Evolutionary conservation across 64 coral and sea anemone species (phyloP).

Genomic region (Actinia tenebrosa): DNA sequence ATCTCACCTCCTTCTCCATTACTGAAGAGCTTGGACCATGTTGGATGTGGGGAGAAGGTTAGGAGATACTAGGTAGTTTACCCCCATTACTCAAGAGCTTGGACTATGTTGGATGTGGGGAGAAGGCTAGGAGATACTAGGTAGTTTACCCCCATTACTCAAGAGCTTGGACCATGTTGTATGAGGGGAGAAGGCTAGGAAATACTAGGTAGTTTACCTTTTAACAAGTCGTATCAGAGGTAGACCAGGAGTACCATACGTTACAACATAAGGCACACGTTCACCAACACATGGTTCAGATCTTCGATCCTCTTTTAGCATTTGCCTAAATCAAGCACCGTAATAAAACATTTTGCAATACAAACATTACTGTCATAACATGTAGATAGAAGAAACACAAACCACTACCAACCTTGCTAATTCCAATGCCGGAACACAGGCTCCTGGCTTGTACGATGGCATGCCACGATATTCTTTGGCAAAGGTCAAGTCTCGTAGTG

Average conservation of each 20-base stretch:
- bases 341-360: neutral
- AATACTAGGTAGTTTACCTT: constrained; percentile 37
- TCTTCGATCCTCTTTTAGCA: constrained; percentile 83
- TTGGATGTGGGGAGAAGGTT: too few species aligned
- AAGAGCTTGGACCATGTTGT: too few species aligned
- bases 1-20: too few species aligned
- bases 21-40: too few species aligned
- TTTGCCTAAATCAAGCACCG: constrained; percentile 35
- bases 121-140: too few species aligned
- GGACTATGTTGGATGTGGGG: too few species aligned
- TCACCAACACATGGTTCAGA: constrained; percentile 91
- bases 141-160: too few species aligned
- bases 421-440: constrained; percentile 87
- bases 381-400: too few species aligned
- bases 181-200: too few species aligned
- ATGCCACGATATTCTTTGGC: constrained; percentile 94
- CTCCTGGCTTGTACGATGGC: constrained; percentile 76
- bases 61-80: too few species aligned
- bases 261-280: constrained; percentile 92
- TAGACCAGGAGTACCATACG: constrained; percentile 87
- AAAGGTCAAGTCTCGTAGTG: constrained; percentile 88
- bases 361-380: too few species aligned
- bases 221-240: constrained; percentile 88
- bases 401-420: constrained; percentile 50
- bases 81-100: too few species aligned